A percentile compares a stretch with the other conserved stretches of the same genome.
Evolutionary conservation across 2,888 invertebrate species (phyloP).

Genomic region (Ferdinandea cuprea): DNA sequence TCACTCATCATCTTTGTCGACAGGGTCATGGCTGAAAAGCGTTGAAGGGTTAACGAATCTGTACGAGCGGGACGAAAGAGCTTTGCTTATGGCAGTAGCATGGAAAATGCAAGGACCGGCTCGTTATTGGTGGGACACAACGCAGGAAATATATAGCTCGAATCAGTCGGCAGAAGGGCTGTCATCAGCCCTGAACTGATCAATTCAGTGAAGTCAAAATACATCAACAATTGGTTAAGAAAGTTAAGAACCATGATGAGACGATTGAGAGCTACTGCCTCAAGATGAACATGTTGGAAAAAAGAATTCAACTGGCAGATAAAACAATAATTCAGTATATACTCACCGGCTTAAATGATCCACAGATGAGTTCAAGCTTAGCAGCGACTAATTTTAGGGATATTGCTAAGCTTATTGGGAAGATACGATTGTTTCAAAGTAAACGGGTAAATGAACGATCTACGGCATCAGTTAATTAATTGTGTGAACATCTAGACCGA

Average conservation of each 20-base stretch:
- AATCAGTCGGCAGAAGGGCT: conserved; percentile 8
- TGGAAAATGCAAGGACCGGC: conserved; percentile 26
- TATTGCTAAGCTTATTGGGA: conserved; percentile 7
- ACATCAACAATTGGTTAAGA: not conserved
- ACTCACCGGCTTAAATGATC: conserved; percentile 15
- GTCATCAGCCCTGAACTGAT: not conserved
- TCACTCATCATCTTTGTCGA: not conserved
- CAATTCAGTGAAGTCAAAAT: not conserved
- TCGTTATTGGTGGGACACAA: conserved; percentile 21
- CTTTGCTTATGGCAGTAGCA: conserved; percentile 16
- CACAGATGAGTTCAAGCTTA: conserved; percentile 12
- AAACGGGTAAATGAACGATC: not conserved
- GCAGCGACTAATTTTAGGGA: not conserved
- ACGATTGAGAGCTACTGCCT: conserved; percentile 9
- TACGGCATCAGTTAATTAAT: not conserved
- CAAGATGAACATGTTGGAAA: conserved; percentile 22
- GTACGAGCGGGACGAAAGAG: conserved; percentile 26
- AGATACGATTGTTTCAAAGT: not conserved
- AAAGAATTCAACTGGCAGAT: conserved; percentile 14
- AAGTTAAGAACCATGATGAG: not conserved
- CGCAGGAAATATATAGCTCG: conserved; percentile 5
- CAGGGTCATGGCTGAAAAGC: conserved; percentile 1
- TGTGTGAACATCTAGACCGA: not conserved
- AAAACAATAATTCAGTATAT: too few relatives aligned
- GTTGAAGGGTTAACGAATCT: conserved; percentile 10